A percentile compares a stretch with the other conserved stretches of the same genome.
phyloP scores from a whole-genome alignment of 53 echinoderm and acorn worm genomes.

The Temnopleurus reevesii region DNA sequence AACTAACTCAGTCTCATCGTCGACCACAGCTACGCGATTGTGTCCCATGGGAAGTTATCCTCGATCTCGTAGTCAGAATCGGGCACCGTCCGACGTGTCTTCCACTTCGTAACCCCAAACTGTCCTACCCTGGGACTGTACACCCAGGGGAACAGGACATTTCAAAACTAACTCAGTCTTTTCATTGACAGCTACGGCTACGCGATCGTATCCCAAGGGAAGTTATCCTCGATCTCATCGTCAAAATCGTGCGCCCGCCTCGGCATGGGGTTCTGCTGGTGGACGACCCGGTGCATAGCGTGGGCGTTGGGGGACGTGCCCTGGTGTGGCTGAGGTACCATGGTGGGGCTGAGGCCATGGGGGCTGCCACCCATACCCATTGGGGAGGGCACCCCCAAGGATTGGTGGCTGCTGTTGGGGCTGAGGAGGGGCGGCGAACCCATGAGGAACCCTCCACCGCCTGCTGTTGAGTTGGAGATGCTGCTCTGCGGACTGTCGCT shows the following conservation, averaged over 20 bases:
- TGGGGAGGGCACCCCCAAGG: conserved; percentile 73
- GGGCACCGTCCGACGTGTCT: neutral
- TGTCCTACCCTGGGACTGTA: neutral
- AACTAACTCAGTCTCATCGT: too few relatives aligned
- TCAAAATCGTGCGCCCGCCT: conserved; percentile 50
- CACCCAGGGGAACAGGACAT: neutral
- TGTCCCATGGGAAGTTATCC: neutral
- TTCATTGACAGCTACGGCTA: neutral
- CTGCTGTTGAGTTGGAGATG: conserved; percentile 77
- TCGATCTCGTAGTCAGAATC: neutral
- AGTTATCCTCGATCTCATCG: conserved; percentile 81
- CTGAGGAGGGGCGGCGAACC: conserved; percentile 84
- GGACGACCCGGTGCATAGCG: conserved; percentile 43
- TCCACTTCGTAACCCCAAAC: neutral
- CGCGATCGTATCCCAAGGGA: conserved; percentile 83
- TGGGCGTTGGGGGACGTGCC: conserved; percentile 28
- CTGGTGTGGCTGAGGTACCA: conserved; percentile 42
- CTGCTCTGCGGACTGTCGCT: conserved; percentile 85
- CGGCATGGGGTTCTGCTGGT: conserved; percentile 12
- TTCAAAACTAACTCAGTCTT: neutral
- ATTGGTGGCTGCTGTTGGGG: conserved; percentile 79
- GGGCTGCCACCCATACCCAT: conserved; percentile 41
- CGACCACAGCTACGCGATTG: neutral
- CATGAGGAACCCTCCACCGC: conserved; percentile 67
- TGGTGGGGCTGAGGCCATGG: conserved; percentile 62